Evolutionary conservation across 2,888 invertebrate genomes (phyloP), one percentile per base, ranked within the genome.

Genomic region (Agrochola litura): DNA sequence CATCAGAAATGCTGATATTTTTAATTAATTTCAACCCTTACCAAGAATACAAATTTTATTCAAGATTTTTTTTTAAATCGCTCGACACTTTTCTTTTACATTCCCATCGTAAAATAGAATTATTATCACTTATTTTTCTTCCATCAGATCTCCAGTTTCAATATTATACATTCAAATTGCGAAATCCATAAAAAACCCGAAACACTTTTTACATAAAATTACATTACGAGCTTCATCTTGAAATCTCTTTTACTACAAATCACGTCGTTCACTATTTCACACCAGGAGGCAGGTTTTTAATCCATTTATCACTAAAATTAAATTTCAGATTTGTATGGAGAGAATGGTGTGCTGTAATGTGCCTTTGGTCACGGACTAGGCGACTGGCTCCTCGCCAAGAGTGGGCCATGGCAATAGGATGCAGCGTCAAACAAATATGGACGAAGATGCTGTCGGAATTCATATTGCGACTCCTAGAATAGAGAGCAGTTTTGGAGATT

Each of bases 301-400:
- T 90, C 89, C 91, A 93, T 92, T 91, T 90, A 90, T 92, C 84
- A 86, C 82, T 82, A 61, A 88, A 86, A 89, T 87, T 83, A 88
- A 88, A 87, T 86, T 88, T 78, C 85, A 73, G 77, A 87, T 84
- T 86, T 83, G 84, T 86, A 87, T 77, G 86, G 43, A 77, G 77
- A 69, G 82, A 82, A 75, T 81, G 81, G 87, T 85, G 82, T 81
- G 83, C 78, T 81, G 73, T 86, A 87, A 87, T 85, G 76, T 82
- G 77, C 82, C 65, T 86, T 85, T 75, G 84, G 90, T 89, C 90
- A 85, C 87, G 85, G 69, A 83, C 75, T 73, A 81, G 73, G 73
- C 84, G 83, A 82, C 87, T 90, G 89, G 89, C 90, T 79, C 43
- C 25, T n/a, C 37, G 90, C 90, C 90, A 90, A 88, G 79, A 43